Percentiles rank a stretch among this genome's conserved stretches.
Evolutionary conservation across 2,113 vertebrate species (phyloP).

Genomic region (Epinephelus fuscoguttatus): DNA sequence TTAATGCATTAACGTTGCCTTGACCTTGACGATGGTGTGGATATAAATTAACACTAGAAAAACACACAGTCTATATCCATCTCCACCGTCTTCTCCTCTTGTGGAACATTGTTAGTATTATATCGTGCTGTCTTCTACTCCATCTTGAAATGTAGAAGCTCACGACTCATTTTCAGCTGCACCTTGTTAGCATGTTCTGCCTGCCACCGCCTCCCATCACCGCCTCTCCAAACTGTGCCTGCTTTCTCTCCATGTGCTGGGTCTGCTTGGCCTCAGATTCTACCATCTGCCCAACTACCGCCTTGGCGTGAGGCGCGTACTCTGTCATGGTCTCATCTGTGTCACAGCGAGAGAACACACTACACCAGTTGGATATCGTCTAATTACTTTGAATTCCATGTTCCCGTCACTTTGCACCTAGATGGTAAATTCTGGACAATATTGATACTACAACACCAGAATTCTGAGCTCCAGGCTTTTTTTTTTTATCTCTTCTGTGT

Average conservation of each 20-base stretch:
- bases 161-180: slow-evolving; percentile 47
- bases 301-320: slow-evolving; percentile 47
- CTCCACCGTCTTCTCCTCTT: neutral
- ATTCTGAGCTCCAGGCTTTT: neutral
- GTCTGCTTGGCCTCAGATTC: slow-evolving; percentile 55
- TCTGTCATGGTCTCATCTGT: slow-evolving; percentile 49
- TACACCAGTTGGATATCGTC: slow-evolving; percentile 36
- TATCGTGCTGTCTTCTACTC: neutral
- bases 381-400: slow-evolving; percentile 46
- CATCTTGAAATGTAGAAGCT: slow-evolving; percentile 21
- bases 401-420: slow-evolving; percentile 10
- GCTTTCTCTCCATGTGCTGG: slow-evolving; percentile 43
- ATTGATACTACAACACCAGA: slow-evolving; percentile 14
- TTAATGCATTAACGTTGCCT: neutral
- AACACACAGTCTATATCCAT: neutral
- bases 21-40: neutral
- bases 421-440: slow-evolving; percentile 9
- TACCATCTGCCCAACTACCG: slow-evolving; percentile 74
- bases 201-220: slow-evolving; percentile 29
- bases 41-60: neutral
- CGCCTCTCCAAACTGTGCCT: slow-evolving; percentile 22
- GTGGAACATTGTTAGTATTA: neutral
- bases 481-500: neutral
- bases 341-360: slow-evolving; percentile 42
- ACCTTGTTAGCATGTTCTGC: slow-evolving; percentile 57